phyloP scores from a whole-genome alignment of 2,888 invertebrate species.

The Volucella bombylans region DNA sequence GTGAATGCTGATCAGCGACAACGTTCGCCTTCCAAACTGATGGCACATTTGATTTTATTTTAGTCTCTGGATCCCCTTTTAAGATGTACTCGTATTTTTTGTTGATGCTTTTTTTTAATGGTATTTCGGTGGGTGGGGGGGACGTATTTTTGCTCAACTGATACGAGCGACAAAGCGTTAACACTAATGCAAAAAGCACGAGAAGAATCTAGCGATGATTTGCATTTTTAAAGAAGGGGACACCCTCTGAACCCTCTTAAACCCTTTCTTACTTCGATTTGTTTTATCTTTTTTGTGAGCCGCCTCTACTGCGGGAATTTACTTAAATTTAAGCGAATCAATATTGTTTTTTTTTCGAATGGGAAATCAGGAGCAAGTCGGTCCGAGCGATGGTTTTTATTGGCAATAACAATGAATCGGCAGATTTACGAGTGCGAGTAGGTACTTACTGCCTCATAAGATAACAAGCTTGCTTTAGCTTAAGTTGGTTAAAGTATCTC shows the following conservation, averaged over 20 bases:
- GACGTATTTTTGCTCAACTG: no score
- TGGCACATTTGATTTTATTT: slow-evolving; percentile 1
- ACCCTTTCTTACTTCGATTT: no score
- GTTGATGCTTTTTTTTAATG: no score
- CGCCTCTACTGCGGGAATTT: no score
- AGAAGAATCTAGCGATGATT: no score
- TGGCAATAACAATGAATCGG: slow-evolving; percentile 3
- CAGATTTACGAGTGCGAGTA: neutral
- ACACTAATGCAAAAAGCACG: no score
- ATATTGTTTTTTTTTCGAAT: neutral
- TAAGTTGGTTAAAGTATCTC: neutral
- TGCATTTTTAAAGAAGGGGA: no score
- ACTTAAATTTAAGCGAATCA: no score
- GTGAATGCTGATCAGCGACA: slow-evolving; percentile 31
- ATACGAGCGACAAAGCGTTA: no score
- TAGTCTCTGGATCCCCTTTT: neutral
- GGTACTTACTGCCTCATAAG: neutral
- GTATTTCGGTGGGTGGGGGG: no score
- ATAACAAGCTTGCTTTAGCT: neutral
- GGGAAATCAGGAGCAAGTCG: neutral
- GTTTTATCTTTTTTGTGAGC: no score
- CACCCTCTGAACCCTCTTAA: no score
- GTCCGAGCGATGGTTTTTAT: neutral
- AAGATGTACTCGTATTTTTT: slow-evolving; percentile 4
- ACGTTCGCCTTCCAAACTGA: slow-evolving; percentile 12